Evolutionary conservation across 2,888 invertebrate genomes (phyloP), one percentile per base, ranked within the genome.

Genomic region (Anagyrus pseudococci): DNA sequence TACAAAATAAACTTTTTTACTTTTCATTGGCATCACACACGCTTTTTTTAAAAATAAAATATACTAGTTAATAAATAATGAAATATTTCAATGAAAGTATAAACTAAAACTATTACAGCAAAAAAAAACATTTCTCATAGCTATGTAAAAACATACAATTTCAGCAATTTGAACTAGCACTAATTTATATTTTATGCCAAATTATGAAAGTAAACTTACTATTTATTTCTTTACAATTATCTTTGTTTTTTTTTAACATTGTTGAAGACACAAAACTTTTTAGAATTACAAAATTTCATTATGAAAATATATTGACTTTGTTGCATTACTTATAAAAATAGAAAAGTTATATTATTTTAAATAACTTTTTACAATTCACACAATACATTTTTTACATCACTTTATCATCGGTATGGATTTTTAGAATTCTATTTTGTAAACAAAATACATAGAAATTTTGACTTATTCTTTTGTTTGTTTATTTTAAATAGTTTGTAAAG

Each of bases 21-120:
- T 61, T 67, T 60, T 62, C 59, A 59, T 47, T 63, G 53, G 49
- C 52, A 53, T 61, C 52, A 54, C 40, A 46, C 58, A 61, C 62
- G 43, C 50, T 67, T 54, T 58, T 56, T 33, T 49, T 47, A 54
- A 29, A 61, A 61, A 57, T 43, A 48, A 33, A 7, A 33, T 62
- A 22, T 29, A 47, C 62, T 62, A 55, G 8, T 33, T 33, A 58
- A 63, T 63, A 54, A 58, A 63, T 63, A 58, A 48, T 40, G 29
- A 49, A 49, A 48, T 50, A 50, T 26, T 50, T 46, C 40, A 55
- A 49, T 33, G 17, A 7, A 50, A 44, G 40, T 29, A n/a, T n/a
- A n/a, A n/a, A 57, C 48, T 58, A 44, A n/a, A 17, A 59, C 33
- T 52, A 25, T 33, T 10, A 10, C 20, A 54, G 49, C 22, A 48